Conservation (phyloP, 2,888 invertebrate genomes). For the Platycnemis pennipes region DNA sequence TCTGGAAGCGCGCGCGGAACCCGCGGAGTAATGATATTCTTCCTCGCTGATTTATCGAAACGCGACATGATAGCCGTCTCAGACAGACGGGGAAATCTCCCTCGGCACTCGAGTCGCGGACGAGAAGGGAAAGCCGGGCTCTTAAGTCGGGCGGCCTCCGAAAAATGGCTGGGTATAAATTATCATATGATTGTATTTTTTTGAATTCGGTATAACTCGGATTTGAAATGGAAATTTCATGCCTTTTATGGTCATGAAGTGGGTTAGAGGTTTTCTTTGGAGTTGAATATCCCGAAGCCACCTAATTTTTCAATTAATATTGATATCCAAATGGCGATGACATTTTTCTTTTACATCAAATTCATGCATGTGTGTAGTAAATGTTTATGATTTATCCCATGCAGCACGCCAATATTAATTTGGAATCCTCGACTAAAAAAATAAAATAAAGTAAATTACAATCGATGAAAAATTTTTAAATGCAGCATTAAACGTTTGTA, state of each 20-base stretch:
- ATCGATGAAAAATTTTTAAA: no score
- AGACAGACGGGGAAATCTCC: neutral
- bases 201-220: neutral
- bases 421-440: no score
- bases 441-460: no score
- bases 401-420: no score
- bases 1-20: neutral
- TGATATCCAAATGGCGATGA: no score
- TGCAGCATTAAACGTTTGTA: no score
- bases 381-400: no score
- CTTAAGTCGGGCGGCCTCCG: neutral
- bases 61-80: neutral
- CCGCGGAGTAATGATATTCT: neutral
- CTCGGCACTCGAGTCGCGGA: neutral
- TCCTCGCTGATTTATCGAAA: constrained; percentile 1
- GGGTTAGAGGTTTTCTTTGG: no score
- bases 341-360: no score
- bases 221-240: neutral
- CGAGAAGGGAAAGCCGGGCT: neutral
- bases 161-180: neutral
- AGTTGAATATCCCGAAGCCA: no score
- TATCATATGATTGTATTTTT: neutral
- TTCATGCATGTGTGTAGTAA: no score
- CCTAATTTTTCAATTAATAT: no score
- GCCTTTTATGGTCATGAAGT: neutral